phyloP scores from a whole-genome alignment of 2,888 invertebrate species.

The Ecliptopera silaceata region DNA sequence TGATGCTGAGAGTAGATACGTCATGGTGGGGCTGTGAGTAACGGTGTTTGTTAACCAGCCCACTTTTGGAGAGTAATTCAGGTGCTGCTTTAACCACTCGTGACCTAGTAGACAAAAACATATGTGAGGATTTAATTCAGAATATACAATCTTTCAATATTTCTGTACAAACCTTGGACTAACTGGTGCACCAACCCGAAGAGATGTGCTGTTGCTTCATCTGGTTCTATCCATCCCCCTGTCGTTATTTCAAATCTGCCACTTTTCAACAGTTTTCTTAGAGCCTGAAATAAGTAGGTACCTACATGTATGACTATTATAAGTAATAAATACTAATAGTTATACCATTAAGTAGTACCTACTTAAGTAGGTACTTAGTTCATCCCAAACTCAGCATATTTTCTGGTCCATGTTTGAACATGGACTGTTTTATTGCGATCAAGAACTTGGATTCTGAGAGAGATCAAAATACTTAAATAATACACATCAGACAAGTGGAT shows the following conservation, averaged over 20 bases:
- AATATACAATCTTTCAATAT: not conserved
- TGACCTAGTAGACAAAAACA: constrained; percentile 84
- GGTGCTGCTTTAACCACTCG: constrained; percentile 92
- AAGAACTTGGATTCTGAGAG: too few species aligned
- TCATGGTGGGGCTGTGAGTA: constrained; percentile 95
- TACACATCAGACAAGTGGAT: too few species aligned
- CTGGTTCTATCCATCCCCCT: constrained; percentile 97
- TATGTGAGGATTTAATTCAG: not conserved
- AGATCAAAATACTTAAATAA: too few species aligned
- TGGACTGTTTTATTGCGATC: too few species aligned
- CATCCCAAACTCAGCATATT: too few species aligned
- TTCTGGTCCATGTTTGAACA: too few species aligned
- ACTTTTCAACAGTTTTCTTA: constrained; percentile 88
- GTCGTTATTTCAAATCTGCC: constrained; percentile 95
- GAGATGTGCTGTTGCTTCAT: constrained; percentile 94
- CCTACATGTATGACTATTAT: too few species aligned
- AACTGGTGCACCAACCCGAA: constrained; percentile 95
- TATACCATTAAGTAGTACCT: too few species aligned
- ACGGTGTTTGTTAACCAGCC: constrained; percentile 98
- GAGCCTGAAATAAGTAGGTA: constrained; percentile 74
- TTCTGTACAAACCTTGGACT: constrained; percentile 87
- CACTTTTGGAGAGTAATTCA: constrained; percentile 89
- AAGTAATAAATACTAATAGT: too few species aligned
- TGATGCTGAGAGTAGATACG: constrained; percentile 91
- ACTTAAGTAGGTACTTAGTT: too few species aligned